Percentiles rank a stretch among this genome's conserved stretches.
Conservation (phyloP, 2,888 invertebrate species). For the Nymphalis c-album region DNA sequence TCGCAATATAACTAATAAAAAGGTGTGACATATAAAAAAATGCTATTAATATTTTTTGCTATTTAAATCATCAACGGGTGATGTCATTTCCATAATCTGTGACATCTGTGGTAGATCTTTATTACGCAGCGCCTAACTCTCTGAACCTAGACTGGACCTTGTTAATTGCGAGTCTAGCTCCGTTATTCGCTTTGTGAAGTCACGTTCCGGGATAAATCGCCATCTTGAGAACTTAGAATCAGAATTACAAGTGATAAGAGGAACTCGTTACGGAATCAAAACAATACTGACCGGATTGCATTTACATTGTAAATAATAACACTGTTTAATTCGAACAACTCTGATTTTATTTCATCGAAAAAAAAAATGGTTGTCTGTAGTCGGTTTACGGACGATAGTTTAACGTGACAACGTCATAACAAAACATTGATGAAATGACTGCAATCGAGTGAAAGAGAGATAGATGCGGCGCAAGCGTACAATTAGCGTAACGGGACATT, state of each 20-base stretch:
- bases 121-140: conserved; percentile 14
- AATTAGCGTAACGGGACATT: no score
- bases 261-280: conserved; percentile 31
- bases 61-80: background rate
- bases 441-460: no score
- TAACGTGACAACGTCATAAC: no score
- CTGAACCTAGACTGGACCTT: conserved; percentile 40
- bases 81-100: background rate
- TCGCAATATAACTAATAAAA: no score
- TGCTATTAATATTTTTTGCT: no score
- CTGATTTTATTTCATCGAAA: no score
- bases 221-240: conserved; percentile 27
- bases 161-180: conserved; percentile 59
- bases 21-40: no score
- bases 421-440: no score
- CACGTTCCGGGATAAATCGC: conserved; percentile 38
- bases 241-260: conserved; percentile 33
- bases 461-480: no score
- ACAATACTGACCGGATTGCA: conserved; percentile 1
- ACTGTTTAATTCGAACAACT: background rate
- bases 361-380: no score
- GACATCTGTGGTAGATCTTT: conserved; percentile 5
- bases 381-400: no score
- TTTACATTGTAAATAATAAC: background rate
- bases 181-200: conserved; percentile 54